phyloP scores from a whole-genome alignment of 2,797 vertebrate genomes.

The Sylvilagus floridanus region DNA sequence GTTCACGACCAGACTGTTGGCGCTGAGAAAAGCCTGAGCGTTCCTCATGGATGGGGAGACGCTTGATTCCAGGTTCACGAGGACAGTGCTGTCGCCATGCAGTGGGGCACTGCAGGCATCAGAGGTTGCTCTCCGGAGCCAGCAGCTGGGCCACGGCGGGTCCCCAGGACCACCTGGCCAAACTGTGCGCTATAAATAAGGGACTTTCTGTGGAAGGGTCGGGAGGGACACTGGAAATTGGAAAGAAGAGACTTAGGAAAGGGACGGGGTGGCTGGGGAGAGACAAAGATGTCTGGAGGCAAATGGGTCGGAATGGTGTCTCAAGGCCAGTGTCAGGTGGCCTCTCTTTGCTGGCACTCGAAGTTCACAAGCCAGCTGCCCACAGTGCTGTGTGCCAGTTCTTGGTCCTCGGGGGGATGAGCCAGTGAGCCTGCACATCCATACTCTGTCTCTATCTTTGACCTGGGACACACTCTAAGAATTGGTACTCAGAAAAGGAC shows the following conservation, averaged over 20 bases:
- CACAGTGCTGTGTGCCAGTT: neutral
- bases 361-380: neutral
- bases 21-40: neutral
- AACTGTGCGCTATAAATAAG: neutral
- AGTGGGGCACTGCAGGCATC: neutral
- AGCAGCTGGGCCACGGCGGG: neutral
- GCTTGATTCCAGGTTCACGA: neutral
- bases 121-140: neutral
- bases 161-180: neutral
- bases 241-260: neutral
- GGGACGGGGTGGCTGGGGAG: neutral
- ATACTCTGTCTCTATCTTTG: neutral
- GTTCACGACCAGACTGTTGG: neutral
- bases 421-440: neutral
- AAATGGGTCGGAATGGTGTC: neutral
- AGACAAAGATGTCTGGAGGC: neutral
- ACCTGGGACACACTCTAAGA: neutral
- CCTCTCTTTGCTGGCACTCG: neutral
- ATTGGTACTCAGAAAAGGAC: neutral
- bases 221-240: neutral
- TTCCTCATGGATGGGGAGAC: neutral
- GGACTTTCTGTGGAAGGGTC: neutral
- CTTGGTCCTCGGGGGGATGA: neutral
- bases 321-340: neutral
- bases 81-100: neutral